Evolutionary conservation across 2,888 invertebrate genomes (phyloP).

Genomic region (Tanypteryx hageni): DNA sequence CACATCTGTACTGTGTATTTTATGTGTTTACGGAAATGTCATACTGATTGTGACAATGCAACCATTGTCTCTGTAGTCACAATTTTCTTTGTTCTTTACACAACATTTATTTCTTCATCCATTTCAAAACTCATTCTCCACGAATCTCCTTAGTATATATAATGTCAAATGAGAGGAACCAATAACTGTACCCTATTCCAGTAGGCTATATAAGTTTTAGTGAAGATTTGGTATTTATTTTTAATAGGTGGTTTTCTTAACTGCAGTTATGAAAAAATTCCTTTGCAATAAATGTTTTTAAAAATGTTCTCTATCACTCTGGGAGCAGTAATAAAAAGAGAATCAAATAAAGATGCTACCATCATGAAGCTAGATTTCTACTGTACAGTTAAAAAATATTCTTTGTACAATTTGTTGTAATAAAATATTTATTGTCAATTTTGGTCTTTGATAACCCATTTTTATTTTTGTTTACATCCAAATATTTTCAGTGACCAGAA

Average conservation of each 20-base stretch:
- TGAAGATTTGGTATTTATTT: conserved; percentile 63
- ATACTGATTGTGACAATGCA: conserved; percentile 48
- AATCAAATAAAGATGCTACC: conserved; percentile 42
- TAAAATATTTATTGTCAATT: conserved; percentile 65
- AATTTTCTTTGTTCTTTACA: conserved; percentile 45
- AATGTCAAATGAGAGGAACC: conserved; percentile 31
- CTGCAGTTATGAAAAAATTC: conserved; percentile 28
- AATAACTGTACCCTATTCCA: conserved; percentile 56
- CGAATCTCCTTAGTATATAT: conserved; percentile 42
- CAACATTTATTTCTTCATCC: conserved; percentile 38
- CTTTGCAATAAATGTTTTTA: conserved; percentile 44
- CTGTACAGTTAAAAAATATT: conserved; percentile 59
- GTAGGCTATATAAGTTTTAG: conserved; percentile 43
- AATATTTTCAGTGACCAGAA: conserved; percentile 62
- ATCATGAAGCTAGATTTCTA: conserved; percentile 52
- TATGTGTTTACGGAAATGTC: conserved; percentile 48
- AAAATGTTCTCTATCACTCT: conserved; percentile 44
- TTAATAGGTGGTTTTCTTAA: conserved; percentile 22
- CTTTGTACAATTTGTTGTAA: conserved; percentile 64
- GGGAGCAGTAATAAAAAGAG: conserved; percentile 50
- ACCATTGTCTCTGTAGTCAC: conserved; percentile 58
- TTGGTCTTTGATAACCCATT: conserved; percentile 65
- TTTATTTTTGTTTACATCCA: conserved; percentile 67
- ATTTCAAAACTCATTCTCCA: conserved; percentile 20
- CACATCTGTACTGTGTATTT: conserved; percentile 57